These are phyloP conservation scores for Scolopax rusticola DNA, from an alignment of 2,797 vertebrate species.

Conservation along the genomic window DNA sequence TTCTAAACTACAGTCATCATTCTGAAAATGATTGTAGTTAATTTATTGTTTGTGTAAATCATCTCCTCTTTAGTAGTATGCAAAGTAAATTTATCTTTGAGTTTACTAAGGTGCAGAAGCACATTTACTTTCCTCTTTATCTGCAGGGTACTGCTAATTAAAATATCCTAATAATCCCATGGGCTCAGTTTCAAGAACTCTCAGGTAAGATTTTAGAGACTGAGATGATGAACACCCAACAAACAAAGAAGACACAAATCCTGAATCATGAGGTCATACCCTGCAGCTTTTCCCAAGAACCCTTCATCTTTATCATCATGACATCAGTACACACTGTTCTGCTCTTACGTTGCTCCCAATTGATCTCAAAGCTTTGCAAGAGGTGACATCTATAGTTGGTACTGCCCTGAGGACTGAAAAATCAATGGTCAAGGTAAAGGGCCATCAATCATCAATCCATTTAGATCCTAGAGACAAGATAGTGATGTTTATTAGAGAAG, in stretches of 20 bases:
- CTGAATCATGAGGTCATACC: background rate
- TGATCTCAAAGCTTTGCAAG: background rate
- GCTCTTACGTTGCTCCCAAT: background rate
- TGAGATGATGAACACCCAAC: background rate
- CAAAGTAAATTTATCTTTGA: background rate
- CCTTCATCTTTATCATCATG: background rate
- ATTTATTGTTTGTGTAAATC: background rate
- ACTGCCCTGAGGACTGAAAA: slow-evolving; percentile 27
- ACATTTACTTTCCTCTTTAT: background rate
- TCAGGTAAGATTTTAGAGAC: background rate
- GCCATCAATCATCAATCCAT: background rate
- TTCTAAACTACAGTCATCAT: background rate
- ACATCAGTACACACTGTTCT: background rate
- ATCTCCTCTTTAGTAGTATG: background rate
- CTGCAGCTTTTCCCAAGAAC: background rate
- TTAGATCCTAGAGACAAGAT: background rate
- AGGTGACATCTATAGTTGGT: background rate
- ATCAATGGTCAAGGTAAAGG: slow-evolving; percentile 20
- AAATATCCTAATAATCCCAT: background rate
- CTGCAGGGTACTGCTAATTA: background rate
- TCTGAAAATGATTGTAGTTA: background rate
- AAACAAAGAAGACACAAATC: background rate
- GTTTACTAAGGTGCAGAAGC: background rate
- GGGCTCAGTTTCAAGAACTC: background rate
- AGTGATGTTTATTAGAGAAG: background rate